A percentile compares a stretch with the other conserved stretches of the same genome.
These are phyloP conservation scores for Caenorhabditis tropicalis DNA, from an alignment of 1,140 invertebrate genomes.

Conservation along the genomic window DNA sequence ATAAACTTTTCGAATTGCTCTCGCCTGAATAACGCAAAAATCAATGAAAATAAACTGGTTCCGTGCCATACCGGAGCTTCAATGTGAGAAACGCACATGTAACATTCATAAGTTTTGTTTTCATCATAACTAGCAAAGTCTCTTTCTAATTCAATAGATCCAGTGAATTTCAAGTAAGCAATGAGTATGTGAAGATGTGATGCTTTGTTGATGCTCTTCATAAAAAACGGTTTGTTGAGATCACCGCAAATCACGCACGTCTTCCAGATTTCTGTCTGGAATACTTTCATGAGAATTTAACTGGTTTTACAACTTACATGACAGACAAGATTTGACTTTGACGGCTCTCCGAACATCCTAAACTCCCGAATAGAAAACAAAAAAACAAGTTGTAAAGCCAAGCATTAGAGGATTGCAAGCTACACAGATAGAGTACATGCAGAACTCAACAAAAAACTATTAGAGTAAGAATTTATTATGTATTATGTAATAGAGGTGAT, in stretches of 20 bases:
- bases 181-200: neutral
- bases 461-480: neutral
- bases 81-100: no score
- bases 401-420: neutral
- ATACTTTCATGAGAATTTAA: no score
- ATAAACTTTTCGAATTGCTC: no score
- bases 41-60: no score
- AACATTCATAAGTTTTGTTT: no score
- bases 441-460: neutral
- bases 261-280: neutral
- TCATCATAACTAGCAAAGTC: no score
- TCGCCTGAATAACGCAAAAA: no score
- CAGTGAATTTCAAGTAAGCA: neutral
- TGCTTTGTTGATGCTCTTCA: neutral
- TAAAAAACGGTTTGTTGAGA: neutral
- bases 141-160: no score
- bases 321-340: neutral
- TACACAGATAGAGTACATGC: neutral
- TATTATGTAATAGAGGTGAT: no score
- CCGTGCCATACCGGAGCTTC: no score
- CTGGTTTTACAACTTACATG: no score
- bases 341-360: neutral
- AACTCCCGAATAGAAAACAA: neutral
- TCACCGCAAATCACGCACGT: neutral
- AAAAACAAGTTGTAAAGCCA: neutral